Percentiles rank a stretch among this genome's conserved stretches.
phyloP scores from a whole-genome alignment of 2,888 invertebrate species.

The Branchellion lobata region DNA sequence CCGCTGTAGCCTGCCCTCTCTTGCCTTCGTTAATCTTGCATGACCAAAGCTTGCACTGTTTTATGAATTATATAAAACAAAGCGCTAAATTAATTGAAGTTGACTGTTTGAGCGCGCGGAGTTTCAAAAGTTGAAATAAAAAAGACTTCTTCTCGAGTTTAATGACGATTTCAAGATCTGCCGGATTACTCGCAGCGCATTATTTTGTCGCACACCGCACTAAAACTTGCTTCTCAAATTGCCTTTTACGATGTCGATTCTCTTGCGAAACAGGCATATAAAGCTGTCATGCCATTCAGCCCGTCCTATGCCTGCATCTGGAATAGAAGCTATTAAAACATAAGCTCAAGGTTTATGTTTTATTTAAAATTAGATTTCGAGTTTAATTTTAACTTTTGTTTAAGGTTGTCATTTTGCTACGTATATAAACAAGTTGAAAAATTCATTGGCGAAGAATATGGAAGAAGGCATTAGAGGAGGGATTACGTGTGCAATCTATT shows the following conservation, averaged over 20 bases:
- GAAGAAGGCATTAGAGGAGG: too few relatives aligned
- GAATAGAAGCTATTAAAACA: not conserved
- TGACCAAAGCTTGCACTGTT: not conserved
- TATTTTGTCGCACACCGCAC: conserved; percentile 1
- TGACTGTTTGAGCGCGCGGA: conserved; percentile 1
- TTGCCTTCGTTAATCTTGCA: conserved; percentile 12
- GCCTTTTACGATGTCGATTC: conserved; percentile 23
- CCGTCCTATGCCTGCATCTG: not conserved
- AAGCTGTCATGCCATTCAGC: not conserved
- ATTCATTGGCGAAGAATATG: too few relatives aligned
- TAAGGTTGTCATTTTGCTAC: too few relatives aligned
- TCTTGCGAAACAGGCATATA: conserved; percentile 10
- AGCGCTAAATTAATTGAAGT: conserved; percentile 5
- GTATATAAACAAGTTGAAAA: too few relatives aligned
- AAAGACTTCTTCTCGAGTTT: not conserved
- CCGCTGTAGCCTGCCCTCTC: not conserved
- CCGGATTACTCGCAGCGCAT: not conserved
- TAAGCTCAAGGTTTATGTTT: too few relatives aligned
- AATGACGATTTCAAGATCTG: not conserved
- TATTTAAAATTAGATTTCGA: too few relatives aligned
- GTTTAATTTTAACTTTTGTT: too few relatives aligned
- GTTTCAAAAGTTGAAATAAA: not conserved
- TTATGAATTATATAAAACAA: not conserved
- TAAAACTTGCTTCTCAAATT: conserved; percentile 11
- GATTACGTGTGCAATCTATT: too few relatives aligned